Evolutionary conservation across 2,113 vertebrate species (phyloP).

Genomic region (Redunca redunca): DNA sequence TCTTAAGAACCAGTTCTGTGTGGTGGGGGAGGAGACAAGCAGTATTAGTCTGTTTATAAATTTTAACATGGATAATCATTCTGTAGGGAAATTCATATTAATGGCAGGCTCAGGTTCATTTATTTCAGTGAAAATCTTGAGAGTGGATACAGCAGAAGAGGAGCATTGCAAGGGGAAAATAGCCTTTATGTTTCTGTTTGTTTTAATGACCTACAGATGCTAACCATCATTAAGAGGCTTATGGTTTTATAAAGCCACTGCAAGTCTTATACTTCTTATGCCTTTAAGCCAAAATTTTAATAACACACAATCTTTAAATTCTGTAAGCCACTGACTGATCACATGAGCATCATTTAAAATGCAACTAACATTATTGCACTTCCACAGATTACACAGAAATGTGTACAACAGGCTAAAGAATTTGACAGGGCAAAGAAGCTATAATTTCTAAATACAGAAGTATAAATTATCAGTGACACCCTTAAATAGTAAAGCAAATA

Average conservation of each 20-base stretch:
- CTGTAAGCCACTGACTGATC: constrained; percentile 64
- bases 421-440: constrained; percentile 72
- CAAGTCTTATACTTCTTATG: constrained; percentile 53
- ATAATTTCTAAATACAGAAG: constrained; percentile 60
- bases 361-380: constrained; percentile 81
- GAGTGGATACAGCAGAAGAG: background rate
- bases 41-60: constrained; percentile 57
- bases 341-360: constrained; percentile 73
- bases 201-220: constrained; percentile 35
- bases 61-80: constrained; percentile 26
- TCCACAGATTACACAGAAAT: constrained; percentile 74
- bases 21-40: constrained; percentile 57
- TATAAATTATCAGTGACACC: constrained; percentile 71
- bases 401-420: constrained; percentile 74
- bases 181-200: constrained; percentile 28
- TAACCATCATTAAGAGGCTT: constrained; percentile 20
- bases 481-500: constrained; percentile 78
- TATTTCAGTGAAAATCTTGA: constrained; percentile 24
- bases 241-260: constrained; percentile 42
- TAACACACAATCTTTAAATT: constrained; percentile 68
- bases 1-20: constrained; percentile 70
- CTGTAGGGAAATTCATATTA: constrained; percentile 41
- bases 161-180: background rate
- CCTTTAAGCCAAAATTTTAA: constrained; percentile 66
- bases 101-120: constrained; percentile 55